phyloP scores from a whole-genome alignment of 2,888 invertebrate species.

The Ctena decussata region DNA sequence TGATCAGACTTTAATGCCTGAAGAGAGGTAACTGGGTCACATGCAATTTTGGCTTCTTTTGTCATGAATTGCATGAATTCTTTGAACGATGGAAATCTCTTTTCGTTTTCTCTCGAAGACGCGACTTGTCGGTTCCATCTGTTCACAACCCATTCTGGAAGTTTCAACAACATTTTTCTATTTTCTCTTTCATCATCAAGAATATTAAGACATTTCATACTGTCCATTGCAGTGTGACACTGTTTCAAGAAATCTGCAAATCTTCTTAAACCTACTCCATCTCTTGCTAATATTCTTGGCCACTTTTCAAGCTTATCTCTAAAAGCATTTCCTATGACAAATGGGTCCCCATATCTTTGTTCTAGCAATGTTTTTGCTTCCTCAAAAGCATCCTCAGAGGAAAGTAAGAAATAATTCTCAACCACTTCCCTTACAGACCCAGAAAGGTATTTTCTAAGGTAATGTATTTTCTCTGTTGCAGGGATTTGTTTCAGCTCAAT shows the following conservation, averaged over 20 bases:
- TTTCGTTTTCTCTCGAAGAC: constrained; percentile 6
- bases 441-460: constrained; percentile 39
- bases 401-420: constrained; percentile 35
- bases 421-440: constrained; percentile 28
- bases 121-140: constrained; percentile 43
- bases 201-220: constrained; percentile 17
- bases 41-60: constrained; percentile 59
- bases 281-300: constrained; percentile 48
- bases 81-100: constrained; percentile 43
- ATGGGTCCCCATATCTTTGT: constrained; percentile 59
- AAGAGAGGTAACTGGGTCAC: constrained; percentile 56
- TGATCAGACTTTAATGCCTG: constrained; percentile 7
- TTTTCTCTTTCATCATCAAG: constrained; percentile 61
- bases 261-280: constrained; percentile 25
- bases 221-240: constrained; percentile 46
- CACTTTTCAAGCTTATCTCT: constrained; percentile 57
- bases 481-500: constrained; percentile 45
- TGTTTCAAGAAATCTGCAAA: constrained; percentile 58
- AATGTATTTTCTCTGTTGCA: constrained; percentile 44
- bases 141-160: constrained; percentile 51
- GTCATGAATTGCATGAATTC: constrained; percentile 44
- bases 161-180: constrained; percentile 51
- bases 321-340: constrained; percentile 54
- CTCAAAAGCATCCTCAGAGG: constrained; percentile 39
- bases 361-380: constrained; percentile 49